phyloP scores from a whole-genome alignment of 1,140 invertebrate species.

The Drosophila ambigua region DNA sequence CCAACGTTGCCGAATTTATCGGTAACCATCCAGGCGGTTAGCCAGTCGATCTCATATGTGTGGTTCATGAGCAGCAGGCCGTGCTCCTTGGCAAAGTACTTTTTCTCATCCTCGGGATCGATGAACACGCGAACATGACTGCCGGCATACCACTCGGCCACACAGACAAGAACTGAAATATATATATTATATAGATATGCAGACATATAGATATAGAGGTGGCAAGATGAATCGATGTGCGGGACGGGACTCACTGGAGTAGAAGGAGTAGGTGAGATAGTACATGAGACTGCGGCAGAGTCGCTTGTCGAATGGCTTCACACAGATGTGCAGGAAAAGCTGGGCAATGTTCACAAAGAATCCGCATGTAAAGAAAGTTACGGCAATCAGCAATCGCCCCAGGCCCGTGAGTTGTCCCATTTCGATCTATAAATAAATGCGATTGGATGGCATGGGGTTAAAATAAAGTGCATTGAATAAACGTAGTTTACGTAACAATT shows the following conservation, averaged over 20 bases:
- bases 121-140: constrained; percentile 89
- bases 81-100: constrained; percentile 94
- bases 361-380: constrained; percentile 95
- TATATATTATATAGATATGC: neutral
- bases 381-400: constrained; percentile 91
- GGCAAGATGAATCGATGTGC: no score
- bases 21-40: constrained; percentile 93
- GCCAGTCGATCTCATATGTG: constrained; percentile 97
- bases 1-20: constrained; percentile 91
- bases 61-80: constrained; percentile 97
- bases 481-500: constrained; percentile 50
- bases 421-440: constrained; percentile 27
- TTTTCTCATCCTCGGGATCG: constrained; percentile 90
- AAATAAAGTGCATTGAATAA: constrained; percentile 9
- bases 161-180: constrained; percentile 92
- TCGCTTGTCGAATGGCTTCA: constrained; percentile 90
- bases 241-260: constrained; percentile 91
- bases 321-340: constrained; percentile 88
- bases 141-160: constrained; percentile 96
- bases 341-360: constrained; percentile 93
- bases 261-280: constrained; percentile 94
- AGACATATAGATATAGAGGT: no score
- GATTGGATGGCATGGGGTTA: neutral
- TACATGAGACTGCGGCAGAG: constrained; percentile 95
- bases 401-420: constrained; percentile 60